Evolutionary conservation across 2,888 invertebrate genomes (phyloP), one percentile per base, ranked within the genome.

Genomic region (Polydrusus tereticollis): DNA sequence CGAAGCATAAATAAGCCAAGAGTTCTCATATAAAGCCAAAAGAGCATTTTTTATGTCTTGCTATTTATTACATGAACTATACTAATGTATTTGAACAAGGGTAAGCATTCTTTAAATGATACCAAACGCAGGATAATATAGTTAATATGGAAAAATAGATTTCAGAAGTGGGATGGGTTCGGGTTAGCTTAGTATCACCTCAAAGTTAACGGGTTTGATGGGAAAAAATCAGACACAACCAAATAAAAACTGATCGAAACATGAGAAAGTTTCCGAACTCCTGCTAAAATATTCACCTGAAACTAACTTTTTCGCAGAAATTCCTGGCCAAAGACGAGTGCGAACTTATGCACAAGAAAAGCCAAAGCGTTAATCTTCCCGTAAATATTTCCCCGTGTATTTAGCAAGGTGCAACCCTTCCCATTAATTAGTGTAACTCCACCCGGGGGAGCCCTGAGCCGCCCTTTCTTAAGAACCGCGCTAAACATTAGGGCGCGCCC

Each of bases 341-440:
- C 60, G 43, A 60, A 68, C 60, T 60, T 68, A 52, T 68, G 68
- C 68, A 55, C 36, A 43, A 23, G 26, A 43, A 63, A 69, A 70
- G 64, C 72, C 63, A 59, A 55, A 57, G 72, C 72, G 73, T 67
- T 73, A 73, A 73, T 73, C 73, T 71, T 69, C 78, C 76, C 78
- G 78, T 77, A 83, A 83, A 84, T 83, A 84, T 82, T 82, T 82
- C 80, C 79, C 80, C 79, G 82, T 80, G 83, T 83, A 83, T 83
- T 84, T 83, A 84, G 84, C 84, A 65, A 83, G 82, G 82, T 82
- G 79, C 83, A 83, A 83, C 84, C 84, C 84, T 83, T 83, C 81
- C 81, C 85, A 85, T 86, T 86, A 86, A 86, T 86, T 86, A 86
- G 85, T 83, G 83, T 83, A 85, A 86, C 85, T 84, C 83, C 81